A percentile compares a stretch with the other conserved stretches of the same genome.
Conservation (phyloP, 2,888 invertebrate species). For the Octodonta nipae region DNA sequence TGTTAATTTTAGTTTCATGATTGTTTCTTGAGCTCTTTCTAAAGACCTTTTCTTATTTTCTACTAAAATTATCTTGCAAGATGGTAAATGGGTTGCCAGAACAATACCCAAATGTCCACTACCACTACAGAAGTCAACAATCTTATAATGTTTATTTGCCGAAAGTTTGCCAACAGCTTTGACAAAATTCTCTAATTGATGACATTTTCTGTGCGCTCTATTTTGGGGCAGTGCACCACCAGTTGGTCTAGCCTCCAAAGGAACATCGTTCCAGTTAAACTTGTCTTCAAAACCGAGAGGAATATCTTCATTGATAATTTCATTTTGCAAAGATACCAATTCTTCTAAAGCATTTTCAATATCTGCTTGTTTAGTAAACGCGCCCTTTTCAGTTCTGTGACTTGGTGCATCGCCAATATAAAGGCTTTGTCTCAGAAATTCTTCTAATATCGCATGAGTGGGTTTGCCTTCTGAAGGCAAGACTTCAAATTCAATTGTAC, state of each 20-base stretch:
- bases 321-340: conserved; percentile 36
- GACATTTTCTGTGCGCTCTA: conserved; percentile 63
- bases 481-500: conserved; percentile 11
- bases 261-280: conserved; percentile 60
- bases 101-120: conserved; percentile 86
- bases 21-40: conserved; percentile 56
- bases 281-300: conserved; percentile 34
- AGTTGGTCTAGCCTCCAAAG: conserved; percentile 60
- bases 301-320: conserved; percentile 27
- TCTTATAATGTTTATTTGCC: conserved; percentile 37
- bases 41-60: conserved; percentile 88
- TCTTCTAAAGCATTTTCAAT: conserved; percentile 49
- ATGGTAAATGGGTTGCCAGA: conserved; percentile 64
- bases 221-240: conserved; percentile 65
- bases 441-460: conserved; percentile 10
- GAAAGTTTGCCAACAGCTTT: conserved; percentile 53
- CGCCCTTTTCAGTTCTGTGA: conserved; percentile 57
- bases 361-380: conserved; percentile 65
- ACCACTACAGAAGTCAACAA: conserved; percentile 91
- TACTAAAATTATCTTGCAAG: conserved; percentile 64
- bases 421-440: conserved; percentile 48
- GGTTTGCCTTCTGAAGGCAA: background rate
- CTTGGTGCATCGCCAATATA: conserved; percentile 68
- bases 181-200: conserved; percentile 75
- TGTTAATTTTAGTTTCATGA: conserved; percentile 48